phyloP scores from a whole-genome alignment of 2,888 invertebrate genomes.

The Tenthredo notha region DNA sequence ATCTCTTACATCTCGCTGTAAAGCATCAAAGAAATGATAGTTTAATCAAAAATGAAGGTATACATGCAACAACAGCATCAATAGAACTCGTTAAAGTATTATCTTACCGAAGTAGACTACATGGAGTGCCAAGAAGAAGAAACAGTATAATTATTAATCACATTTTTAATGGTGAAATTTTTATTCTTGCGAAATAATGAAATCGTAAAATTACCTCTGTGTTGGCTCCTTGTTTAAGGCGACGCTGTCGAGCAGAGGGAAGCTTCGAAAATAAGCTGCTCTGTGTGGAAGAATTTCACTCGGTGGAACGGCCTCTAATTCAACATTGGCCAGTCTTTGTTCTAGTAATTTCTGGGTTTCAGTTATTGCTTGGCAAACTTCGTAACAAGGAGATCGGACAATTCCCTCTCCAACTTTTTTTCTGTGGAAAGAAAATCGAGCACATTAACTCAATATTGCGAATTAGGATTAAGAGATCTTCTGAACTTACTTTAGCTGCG shows the following conservation, averaged over 20 bases:
- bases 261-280: conserved; percentile 88
- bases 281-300: conserved; percentile 88
- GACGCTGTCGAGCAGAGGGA: conserved; percentile 91
- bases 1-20: neutral
- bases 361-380: conserved; percentile 84
- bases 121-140: conserved; percentile 65
- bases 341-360: conserved; percentile 84
- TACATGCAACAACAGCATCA: conserved; percentile 21
- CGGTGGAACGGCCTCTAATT: conserved; percentile 91
- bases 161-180: conserved; percentile 27
- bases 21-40: neutral
- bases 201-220: conserved; percentile 80
- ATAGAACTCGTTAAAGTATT: conserved; percentile 39
- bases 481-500: conserved; percentile 84
- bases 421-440: conserved; percentile 72
- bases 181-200: conserved; percentile 52
- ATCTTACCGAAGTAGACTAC: conserved; percentile 76
- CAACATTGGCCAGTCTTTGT: conserved; percentile 85
- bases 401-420: conserved; percentile 87
- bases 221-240: conserved; percentile 88
- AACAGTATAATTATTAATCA: conserved; percentile 37
- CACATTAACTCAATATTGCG: neutral
- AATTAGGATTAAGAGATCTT: neutral
- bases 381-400: conserved; percentile 87
- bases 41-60: neutral